These are phyloP conservation scores for Vulpes vulpes DNA, from an alignment of 2,113 vertebrate species.

Conservation along the genomic window DNA sequence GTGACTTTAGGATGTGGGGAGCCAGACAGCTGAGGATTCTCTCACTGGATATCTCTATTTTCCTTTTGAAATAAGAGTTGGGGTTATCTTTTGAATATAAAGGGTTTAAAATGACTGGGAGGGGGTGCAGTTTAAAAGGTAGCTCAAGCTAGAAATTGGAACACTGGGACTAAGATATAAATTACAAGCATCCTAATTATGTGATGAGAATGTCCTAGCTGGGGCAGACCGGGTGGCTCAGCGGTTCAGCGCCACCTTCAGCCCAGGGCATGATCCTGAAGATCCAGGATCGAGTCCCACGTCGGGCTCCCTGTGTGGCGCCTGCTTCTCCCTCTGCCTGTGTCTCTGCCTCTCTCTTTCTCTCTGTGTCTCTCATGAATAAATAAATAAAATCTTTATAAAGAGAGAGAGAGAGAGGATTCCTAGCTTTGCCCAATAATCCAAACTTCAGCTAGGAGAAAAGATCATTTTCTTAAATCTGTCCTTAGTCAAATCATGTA, in stretches of 20 bases:
- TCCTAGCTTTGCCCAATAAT: neutral
- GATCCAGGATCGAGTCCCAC: too few relatives aligned
- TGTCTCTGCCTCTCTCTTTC: too few relatives aligned
- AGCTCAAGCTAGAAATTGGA: slow-evolving; percentile 13
- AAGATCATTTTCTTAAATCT: slow-evolving; percentile 44
- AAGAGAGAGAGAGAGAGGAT: too few relatives aligned
- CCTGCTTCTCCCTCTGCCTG: too few relatives aligned
- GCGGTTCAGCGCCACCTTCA: too few relatives aligned
- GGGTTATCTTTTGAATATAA: neutral
- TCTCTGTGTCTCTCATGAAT: too few relatives aligned
- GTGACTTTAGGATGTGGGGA: neutral
- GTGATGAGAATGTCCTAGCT: neutral
- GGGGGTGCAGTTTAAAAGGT: neutral
- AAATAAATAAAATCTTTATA: too few relatives aligned
- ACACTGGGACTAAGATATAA: neutral
- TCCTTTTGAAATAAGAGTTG: neutral
- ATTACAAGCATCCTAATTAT: neutral
- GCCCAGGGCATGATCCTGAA: too few relatives aligned
- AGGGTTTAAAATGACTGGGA: neutral
- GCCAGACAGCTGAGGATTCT: neutral
- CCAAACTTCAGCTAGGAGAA: neutral
- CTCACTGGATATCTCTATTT: neutral
- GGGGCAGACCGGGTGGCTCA: too few relatives aligned
- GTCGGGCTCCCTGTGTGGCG: too few relatives aligned
- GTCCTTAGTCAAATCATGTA: neutral